Evolutionary conservation across 2,113 vertebrate genomes (phyloP), one percentile per base, ranked within the genome.

Genomic region (Cyprinus carpio): DNA sequence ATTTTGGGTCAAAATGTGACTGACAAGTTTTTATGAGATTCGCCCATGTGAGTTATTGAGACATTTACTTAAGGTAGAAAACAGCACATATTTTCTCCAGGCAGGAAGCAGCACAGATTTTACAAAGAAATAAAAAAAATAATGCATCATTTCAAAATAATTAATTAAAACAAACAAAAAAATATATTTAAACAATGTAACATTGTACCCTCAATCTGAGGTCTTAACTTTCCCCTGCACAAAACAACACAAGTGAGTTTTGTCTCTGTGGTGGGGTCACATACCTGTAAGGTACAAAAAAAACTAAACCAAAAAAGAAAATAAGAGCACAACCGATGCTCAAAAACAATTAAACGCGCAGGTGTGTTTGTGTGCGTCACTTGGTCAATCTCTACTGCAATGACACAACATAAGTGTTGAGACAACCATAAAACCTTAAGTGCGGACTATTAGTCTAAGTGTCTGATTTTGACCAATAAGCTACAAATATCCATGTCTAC

Each of bases 241-340:
- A 90, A 92, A 93, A 87, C 82, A 86, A 87, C 77, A 62, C 85
- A 77, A 81, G 51, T 37, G 58, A 34, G 87, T 85, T 82, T 77
- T 78, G 80, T 85, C 76, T 85, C 34, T 88, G 74, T 82, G 90
- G 89, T 90, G 80, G 84, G 90, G 84, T 91, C 84, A 90, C 89
- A 91, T 94, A 94, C 94, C 93, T 94, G 91, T 95, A 94, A 95
- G 94, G 93, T 95, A 95, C 92, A 95, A 94, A 91, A 89, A 85
- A 74, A 89, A 91, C 90, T 90, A 89, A 87, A 37, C 88, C 81
- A 86, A 51, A 29, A 58, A 91, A 91, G 85, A 90, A 37, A 91
- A 91, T 86, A 90, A 43, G 67, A 84, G 49, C 84, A 88, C 16
- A 49, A 27, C 12, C 34, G 20, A 64, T 84, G 85, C 78, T 86